Evolutionary conservation across 2,888 invertebrate genomes (phyloP), one percentile per base, ranked within the genome.

Genomic region (Ennomos quercinarius): DNA sequence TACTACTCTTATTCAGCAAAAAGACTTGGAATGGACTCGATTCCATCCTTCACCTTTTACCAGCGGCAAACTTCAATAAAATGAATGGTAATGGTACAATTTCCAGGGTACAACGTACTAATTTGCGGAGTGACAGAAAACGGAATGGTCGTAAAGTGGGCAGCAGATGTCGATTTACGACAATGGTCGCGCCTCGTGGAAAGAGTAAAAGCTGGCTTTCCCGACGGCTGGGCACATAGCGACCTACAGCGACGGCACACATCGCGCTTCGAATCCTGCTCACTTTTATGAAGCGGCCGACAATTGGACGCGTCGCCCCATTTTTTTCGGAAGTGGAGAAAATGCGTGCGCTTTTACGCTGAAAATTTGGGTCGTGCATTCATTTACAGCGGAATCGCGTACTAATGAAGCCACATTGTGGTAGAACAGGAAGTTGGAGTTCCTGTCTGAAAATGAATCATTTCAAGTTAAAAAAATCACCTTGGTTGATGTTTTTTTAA

Each of bases 241-340:
- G 89, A 90, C 90, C 89, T 84, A 89, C 86, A 87, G 77, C 78
- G 74, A 70, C 84, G 89, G 77, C 89, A 89, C 71, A 91, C 89
- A 87, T 89, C 70, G 71, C 66, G 80, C 78, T 83, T 79, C 78
- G 84, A 83, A 89, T 90, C 91, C 89, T 90, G 86, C 82, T 86
- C 73, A 64, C 37, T 51, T 71, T 71, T 71, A 73, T 69, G 67
- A 71, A 51, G 53, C 60, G 64, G 58, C 66, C 73, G 63, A 68
- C 70, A 64, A 71, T 74, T 69, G 67, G 66, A 60, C 61, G 57
- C 57, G 57, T 64, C 57, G 66, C 69, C 62, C 65, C 70, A 50
- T 56, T 67, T 61, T 27, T 57, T 64, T 60, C 42, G 41, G 44
- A 52, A 36, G 39, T 13, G 9, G 17, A 38, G 43, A 52, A 44